Evolutionary conservation across 1,140 invertebrate genomes (phyloP).

Genomic region (Archegozetes longisetosus): DNA sequence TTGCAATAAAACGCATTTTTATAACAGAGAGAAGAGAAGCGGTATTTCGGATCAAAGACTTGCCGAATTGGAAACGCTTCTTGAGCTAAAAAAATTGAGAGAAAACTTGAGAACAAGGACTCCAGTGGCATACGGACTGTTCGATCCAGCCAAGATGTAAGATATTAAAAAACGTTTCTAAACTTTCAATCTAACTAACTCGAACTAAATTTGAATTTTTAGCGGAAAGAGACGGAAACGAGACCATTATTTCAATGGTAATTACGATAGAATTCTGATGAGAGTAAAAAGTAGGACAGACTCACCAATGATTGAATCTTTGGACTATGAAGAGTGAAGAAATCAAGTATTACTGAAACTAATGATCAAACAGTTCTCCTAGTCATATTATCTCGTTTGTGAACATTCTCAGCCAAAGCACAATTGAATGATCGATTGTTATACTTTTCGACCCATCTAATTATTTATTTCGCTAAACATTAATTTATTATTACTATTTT

Average conservation of each 20-base stretch:
- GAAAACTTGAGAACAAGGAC: conserved; percentile 33
- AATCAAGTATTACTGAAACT: not conserved
- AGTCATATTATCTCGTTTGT: not conserved
- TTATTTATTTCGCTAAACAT: too few species aligned
- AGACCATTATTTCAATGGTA: not conserved
- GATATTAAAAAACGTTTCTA: not conserved
- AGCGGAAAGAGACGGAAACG: not conserved
- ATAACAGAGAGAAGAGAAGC: conserved; percentile 36
- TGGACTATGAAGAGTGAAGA: too few species aligned
- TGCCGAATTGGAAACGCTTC: conserved; percentile 43
- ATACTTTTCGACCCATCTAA: too few species aligned
- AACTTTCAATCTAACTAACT: not conserved
- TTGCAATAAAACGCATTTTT: too few species aligned
- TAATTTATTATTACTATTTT: too few species aligned
- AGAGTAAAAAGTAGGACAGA: not conserved
- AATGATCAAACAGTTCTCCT: not conserved
- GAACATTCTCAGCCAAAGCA: not conserved
- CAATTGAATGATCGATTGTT: not conserved
- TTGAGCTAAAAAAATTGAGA: conserved; percentile 36
- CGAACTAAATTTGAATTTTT: not conserved
- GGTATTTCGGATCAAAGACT: conserved; percentile 46
- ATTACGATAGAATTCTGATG: not conserved
- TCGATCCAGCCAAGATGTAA: conserved; percentile 38
- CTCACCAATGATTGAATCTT: too few species aligned
- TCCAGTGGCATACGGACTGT: conserved; percentile 36